Conservation (phyloP, 2,888 invertebrate species). For the Drosophila barbarae region DNA sequence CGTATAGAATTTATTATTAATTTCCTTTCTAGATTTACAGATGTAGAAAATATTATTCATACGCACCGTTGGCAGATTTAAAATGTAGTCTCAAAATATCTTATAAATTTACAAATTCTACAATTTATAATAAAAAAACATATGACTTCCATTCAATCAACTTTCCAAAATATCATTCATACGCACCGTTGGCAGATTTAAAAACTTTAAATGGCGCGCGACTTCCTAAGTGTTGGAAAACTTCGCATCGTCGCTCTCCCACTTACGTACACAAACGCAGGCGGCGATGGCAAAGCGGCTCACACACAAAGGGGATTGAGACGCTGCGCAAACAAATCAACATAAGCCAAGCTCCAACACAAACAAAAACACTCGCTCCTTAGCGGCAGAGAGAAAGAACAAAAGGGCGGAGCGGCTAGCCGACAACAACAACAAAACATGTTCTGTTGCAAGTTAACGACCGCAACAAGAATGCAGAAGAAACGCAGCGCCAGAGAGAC, state of each 20-base stretch:
- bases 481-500: constrained; percentile 55
- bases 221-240: constrained; percentile 51
- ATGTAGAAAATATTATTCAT: no score
- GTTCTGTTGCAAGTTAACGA: constrained; percentile 69
- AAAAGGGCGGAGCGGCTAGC: constrained; percentile 12
- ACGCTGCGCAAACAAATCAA: constrained; percentile 34
- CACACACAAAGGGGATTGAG: constrained; percentile 33
- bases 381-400: constrained; percentile 9
- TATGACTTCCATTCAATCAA: background rate
- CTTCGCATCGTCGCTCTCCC: constrained; percentile 19
- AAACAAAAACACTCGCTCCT: constrained; percentile 7
- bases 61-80: no score
- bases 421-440: constrained; percentile 24
- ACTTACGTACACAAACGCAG: constrained; percentile 4
- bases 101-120: no score
- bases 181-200: constrained; percentile 53
- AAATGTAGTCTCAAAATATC: no score
- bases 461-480: constrained; percentile 51
- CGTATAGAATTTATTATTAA: no score
- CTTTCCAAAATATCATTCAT: constrained; percentile 21
- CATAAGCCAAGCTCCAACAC: constrained; percentile 22
- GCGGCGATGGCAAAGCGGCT: constrained; percentile 48
- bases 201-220: constrained; percentile 36
- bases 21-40: no score
- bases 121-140: background rate